Conservation (phyloP, 2,888 invertebrate species). For the Cepaea hortensis region DNA sequence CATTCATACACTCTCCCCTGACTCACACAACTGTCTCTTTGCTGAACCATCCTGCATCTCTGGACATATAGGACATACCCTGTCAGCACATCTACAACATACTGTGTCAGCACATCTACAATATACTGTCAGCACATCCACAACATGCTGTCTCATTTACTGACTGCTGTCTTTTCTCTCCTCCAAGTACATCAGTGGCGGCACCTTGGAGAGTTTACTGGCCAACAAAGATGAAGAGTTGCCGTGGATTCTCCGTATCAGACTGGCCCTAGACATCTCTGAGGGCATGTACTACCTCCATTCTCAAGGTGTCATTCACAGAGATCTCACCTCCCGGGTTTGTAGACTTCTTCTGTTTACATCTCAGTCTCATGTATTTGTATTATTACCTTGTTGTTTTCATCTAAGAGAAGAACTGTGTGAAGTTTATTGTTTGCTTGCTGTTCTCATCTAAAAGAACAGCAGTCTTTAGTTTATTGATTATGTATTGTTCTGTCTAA, state of each 20-base stretch:
- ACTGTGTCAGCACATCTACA: no score
- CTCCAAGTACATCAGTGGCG: conserved; percentile 90
- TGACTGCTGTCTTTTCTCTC: conserved; percentile 50
- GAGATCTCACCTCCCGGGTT: conserved; percentile 96
- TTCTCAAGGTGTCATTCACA: conserved; percentile 92
- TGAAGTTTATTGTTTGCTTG: not conserved
- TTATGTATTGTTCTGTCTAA: no score
- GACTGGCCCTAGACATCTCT: conserved; percentile 90
- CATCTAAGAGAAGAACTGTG: not conserved
- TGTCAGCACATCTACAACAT: no score
- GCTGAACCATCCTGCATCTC: no score
- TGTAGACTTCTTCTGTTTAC: conserved; percentile 39
- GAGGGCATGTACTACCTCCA: conserved; percentile 95
- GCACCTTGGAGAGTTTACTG: conserved; percentile 93
- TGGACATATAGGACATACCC: no score
- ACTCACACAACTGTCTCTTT: no score
- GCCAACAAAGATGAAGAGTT: conserved; percentile 83
- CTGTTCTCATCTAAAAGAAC: no score
- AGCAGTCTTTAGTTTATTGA: no score
- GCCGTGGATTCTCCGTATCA: conserved; percentile 87
- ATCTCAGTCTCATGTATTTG: not conserved
- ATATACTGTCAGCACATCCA: no score
- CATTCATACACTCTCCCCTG: no score
- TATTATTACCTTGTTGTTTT: not conserved
- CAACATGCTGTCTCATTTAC: no score